Base-by-base conservation (phyloP, 2,888 invertebrate species). In the Clunio marinus region DNA sequence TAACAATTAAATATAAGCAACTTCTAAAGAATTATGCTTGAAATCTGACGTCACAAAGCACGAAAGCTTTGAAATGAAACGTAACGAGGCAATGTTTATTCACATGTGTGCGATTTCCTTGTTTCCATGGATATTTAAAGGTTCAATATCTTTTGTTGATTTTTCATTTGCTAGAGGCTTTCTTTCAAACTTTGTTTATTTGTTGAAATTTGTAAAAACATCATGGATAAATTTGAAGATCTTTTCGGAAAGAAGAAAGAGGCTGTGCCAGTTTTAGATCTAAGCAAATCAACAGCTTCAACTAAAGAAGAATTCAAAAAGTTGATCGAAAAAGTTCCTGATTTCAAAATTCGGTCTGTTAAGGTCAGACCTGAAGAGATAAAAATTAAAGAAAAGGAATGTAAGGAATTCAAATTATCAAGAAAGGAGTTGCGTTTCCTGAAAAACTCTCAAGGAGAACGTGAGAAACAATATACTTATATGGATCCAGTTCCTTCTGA, bases 281-380 rank as follows among this genome's bases (percentile, higher is more conserved):
- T 94, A 71, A 91, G 92, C 68, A 88, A 88, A 78, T 84, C 87
- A 51, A 84, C 87, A 5, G 88, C 89, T 62, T 88, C 85, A 73
- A 86, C 87, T 8, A 86, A 87, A 70, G 93, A 93, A 73, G 94
- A 95, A 75, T 90, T 91, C 72, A 85, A 88, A 73, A 86, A 87
- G 69, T 83, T 92, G 59, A 82, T 91, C 76, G 93, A 93, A 74
- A 90, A 90, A 80, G 89, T 93, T 10, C 93, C 93, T 0, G 94
- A 95, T 76, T 93, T 89, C 75, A 93, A 92, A 80, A 91, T 93
- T 72, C 86, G 91, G 72, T 87, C 91, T 0, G 93, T 93, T 75
- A 93, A 91, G 83, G 90, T 92, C 1, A 84, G 83, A 72, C 81
- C 83, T 17, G 93, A 93, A 72, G 91, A 90, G 71, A 81, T 88